Evolutionary conservation across 2,888 invertebrate species (phyloP).

Genomic region (Eugnorisma glareosa): DNA sequence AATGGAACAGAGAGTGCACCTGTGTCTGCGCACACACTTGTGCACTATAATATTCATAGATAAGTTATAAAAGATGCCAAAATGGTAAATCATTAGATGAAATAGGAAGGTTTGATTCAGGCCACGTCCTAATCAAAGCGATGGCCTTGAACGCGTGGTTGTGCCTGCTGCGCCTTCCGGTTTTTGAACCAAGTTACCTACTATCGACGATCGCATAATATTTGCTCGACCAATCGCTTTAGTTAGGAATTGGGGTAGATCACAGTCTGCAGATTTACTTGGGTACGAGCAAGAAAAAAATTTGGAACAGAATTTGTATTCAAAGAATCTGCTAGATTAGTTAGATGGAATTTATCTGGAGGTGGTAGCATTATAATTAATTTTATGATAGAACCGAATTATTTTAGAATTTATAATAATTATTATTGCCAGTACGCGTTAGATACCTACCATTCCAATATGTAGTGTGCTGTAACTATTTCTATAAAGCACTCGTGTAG

Average conservation of each 20-base stretch:
- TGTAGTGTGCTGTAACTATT: slow-evolving; percentile 22
- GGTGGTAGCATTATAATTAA: neutral
- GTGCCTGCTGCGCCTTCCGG: neutral
- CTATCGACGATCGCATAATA: neutral
- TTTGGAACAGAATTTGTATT: neutral
- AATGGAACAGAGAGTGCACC: no score
- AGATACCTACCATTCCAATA: neutral
- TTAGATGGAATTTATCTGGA: neutral
- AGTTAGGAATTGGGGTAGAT: neutral
- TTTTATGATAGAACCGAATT: neutral
- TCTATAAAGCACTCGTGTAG: slow-evolving; percentile 2
- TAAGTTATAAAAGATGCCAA: slow-evolving; percentile 42
- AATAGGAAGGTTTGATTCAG: neutral
- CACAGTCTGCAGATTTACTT: neutral
- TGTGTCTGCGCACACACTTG: no score
- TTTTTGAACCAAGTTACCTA: neutral
- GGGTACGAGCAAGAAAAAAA: neutral
- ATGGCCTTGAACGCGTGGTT: neutral
- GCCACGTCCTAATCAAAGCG: neutral
- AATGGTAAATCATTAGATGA: slow-evolving; percentile 5
- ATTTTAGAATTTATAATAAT: neutral
- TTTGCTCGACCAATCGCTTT: neutral
- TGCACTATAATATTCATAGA: neutral
- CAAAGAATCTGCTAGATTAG: neutral
- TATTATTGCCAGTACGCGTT: neutral